Evolutionary conservation across 2,888 invertebrate genomes (phyloP).

Genomic region (Lepidonotus clava): DNA sequence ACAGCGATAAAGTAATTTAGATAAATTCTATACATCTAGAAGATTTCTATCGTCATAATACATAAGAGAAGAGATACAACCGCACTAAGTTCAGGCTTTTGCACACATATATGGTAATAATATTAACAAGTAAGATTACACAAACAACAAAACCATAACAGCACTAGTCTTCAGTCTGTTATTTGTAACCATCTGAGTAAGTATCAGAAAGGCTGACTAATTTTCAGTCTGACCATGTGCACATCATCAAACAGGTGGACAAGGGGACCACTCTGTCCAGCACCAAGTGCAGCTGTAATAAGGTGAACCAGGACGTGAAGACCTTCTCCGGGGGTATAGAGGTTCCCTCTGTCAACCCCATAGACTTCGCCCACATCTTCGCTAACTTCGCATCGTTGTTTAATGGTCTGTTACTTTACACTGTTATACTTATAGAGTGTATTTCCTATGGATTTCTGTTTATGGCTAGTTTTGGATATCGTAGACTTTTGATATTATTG

Average conservation of each 20-base stretch:
- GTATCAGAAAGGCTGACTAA: no score
- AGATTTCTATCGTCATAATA: not conserved
- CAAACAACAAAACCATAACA: no score
- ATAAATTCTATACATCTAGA: no score
- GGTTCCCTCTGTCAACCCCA: constrained; percentile 71
- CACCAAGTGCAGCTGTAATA: constrained; percentile 42
- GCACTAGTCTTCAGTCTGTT: not conserved
- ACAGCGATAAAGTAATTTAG: no score
- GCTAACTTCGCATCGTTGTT: constrained; percentile 75
- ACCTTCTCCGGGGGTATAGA: constrained; percentile 57
- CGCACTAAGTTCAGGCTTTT: not conserved
- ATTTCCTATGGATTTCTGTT: no score
- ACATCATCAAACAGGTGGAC: constrained; percentile 28
- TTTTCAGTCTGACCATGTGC: not conserved
- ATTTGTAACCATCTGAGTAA: not conserved
- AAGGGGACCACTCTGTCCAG: not conserved
- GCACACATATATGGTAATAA: no score
- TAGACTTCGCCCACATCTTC: constrained; percentile 80
- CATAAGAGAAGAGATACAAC: not conserved
- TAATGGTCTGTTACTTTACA: constrained; percentile 64
- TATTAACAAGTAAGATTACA: no score
- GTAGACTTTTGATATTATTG: no score
- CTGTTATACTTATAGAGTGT: not conserved
- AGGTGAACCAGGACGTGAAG: constrained; percentile 53
- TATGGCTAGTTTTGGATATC: no score